Conservation (phyloP, 2,797 vertebrate genomes). For the Synaphobranchus kaupii region DNA sequence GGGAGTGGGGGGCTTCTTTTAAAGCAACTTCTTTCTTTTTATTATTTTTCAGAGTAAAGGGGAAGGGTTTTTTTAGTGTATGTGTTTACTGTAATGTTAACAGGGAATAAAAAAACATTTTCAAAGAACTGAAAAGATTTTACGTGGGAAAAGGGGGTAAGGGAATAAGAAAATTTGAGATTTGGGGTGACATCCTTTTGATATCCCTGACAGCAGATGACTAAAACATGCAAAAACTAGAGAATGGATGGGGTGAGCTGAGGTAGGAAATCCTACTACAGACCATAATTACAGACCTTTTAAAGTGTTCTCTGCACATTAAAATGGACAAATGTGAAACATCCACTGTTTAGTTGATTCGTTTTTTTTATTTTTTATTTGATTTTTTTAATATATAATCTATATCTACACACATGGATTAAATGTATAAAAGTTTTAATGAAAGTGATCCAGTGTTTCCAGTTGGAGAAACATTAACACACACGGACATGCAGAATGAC, state of each 20-base stretch:
- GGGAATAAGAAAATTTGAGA: background rate
- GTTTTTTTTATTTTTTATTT: background rate
- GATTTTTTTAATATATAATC: background rate
- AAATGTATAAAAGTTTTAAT: background rate
- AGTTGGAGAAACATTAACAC: background rate
- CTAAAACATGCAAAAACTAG: background rate
- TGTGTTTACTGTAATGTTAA: background rate
- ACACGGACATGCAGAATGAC: background rate
- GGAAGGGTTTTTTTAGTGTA: background rate
- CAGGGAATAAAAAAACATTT: slow-evolving; percentile 22
- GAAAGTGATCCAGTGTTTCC: background rate
- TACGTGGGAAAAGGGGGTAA: background rate
- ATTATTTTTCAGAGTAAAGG: background rate
- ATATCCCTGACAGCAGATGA: background rate
- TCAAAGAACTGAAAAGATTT: background rate
- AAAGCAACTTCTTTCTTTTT: slow-evolving; percentile 67
- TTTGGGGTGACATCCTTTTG: background rate
- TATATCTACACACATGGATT: background rate
- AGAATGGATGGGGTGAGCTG: background rate
- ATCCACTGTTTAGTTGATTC: background rate
- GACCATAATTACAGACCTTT: background rate
- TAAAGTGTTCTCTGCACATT: background rate
- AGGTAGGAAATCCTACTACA: background rate
- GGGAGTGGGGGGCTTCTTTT: slow-evolving; percentile 79
- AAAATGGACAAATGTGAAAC: background rate